Percentiles rank a stretch among this genome's conserved stretches.
Evolutionary conservation across 1,140 invertebrate species (phyloP).

Genomic region (Macrostomum lignano): DNA sequence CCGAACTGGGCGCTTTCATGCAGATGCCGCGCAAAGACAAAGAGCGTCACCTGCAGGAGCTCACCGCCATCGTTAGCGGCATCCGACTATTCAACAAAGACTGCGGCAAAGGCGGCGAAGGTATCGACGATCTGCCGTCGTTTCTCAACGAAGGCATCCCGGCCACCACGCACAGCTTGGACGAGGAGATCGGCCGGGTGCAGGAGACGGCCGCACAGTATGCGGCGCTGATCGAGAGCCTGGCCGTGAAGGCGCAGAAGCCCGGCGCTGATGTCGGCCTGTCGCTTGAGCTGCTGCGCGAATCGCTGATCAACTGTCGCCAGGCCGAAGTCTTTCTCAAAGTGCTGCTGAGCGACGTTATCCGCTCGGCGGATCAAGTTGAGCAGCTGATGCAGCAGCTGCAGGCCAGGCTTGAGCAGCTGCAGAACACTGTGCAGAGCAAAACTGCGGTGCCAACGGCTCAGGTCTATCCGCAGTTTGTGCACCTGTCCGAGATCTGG

Average conservation of each 20-base stretch:
- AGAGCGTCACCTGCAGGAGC: conserved; percentile 25
- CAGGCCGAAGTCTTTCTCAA: too few relatives aligned
- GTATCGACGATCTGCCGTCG: conserved; percentile 27
- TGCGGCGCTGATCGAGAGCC: too few relatives aligned
- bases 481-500: too few relatives aligned
- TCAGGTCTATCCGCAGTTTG: too few relatives aligned
- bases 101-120: conserved; percentile 28
- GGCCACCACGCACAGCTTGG: conserved; percentile 25
- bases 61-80: conserved; percentile 26
- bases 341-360: conserved; percentile 24
- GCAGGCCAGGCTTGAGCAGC: conserved; percentile 19
- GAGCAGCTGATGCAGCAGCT: conserved; percentile 21
- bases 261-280: too few relatives aligned
- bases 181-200: conserved; percentile 20
- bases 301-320: conserved; percentile 21
- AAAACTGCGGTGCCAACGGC: conserved; percentile 27
- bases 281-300: conserved; percentile 14
- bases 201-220: conserved; percentile 9
- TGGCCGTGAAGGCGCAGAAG: too few relatives aligned
- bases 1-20: conserved; percentile 38
- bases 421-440: conserved; percentile 25
- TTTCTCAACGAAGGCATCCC: conserved; percentile 28
- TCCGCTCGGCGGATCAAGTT: conserved; percentile 25
- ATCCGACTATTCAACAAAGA: conserved; percentile 30
- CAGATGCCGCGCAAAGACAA: conserved; percentile 28